phyloP scores from a whole-genome alignment of 2,888 invertebrate genomes.

The Catotricha subobsoleta region DNA sequence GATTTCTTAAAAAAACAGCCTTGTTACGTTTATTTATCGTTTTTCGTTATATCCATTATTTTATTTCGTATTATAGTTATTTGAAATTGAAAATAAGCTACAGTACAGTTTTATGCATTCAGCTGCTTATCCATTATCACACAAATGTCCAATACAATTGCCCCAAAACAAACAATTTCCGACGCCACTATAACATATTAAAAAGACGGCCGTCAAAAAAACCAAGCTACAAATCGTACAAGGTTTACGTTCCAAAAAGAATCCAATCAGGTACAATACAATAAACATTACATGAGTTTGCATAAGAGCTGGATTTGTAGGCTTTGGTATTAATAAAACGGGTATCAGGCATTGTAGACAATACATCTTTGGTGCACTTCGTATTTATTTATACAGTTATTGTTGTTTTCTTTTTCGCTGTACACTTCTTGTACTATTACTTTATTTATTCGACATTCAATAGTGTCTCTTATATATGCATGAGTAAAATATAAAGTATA shows the following conservation, averaged over 20 bases:
- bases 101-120: no score
- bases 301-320: slow-evolving; percentile 86
- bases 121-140: slow-evolving; percentile 36
- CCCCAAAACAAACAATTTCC: slow-evolving; percentile 91
- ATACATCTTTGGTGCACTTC: slow-evolving; percentile 78
- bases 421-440: no score
- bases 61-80: no score
- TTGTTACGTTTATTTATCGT: no score
- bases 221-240: slow-evolving; percentile 94
- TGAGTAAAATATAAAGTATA: no score
- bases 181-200: slow-evolving; percentile 90
- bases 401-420: no score
- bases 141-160: slow-evolving; percentile 52
- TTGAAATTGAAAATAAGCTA: no score
- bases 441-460: no score
- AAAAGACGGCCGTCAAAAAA: slow-evolving; percentile 79
- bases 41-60: no score
- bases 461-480: no score
- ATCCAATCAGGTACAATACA: slow-evolving; percentile 87
- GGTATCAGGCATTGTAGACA: slow-evolving; percentile 96
- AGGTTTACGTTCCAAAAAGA: slow-evolving; percentile 91
- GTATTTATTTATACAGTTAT: no score
- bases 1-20: no score
- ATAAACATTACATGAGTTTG: slow-evolving; percentile 97
- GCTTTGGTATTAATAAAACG: slow-evolving; percentile 91